A percentile compares a stretch with the other conserved stretches of the same genome.
Conservation (phyloP, 92 coral and sea anemone species). For the Parazoanthus atlanticus region DNA sequence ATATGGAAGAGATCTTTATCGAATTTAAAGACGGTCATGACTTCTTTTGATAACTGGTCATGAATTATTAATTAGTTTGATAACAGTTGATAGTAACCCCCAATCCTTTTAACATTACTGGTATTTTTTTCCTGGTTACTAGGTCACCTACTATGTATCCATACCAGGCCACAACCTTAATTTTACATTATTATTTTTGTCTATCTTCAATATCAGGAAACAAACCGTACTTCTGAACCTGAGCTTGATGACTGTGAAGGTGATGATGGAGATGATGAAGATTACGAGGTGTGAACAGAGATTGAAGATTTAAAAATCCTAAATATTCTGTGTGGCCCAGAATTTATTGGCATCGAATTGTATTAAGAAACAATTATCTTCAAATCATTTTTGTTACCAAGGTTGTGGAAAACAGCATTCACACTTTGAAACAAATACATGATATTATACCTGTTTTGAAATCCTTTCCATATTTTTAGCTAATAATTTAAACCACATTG, state of each 20-base stretch:
- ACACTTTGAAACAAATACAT: conserved; percentile 5
- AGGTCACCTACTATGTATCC: not conserved
- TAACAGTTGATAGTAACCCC: not conserved
- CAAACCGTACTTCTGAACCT: not conserved
- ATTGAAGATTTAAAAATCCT: not conserved
- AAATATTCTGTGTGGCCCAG: conserved; percentile 12
- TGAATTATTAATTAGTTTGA: too few species aligned
- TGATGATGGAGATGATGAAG: conserved; percentile 3
- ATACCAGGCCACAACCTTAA: conserved; percentile 1
- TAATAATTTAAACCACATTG: not conserved
- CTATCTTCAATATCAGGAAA: conserved; percentile 3
- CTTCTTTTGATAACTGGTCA: too few species aligned
- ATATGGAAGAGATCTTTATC: too few species aligned
- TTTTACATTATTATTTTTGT: not conserved
- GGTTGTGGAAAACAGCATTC: not conserved
- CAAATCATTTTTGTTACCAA: conserved; percentile 11
- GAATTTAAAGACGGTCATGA: too few species aligned
- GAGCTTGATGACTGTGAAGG: conserved; percentile 1
- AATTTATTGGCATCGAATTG: not conserved
- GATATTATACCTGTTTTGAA: not conserved
- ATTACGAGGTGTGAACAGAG: not conserved
- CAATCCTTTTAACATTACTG: not conserved
- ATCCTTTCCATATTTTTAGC: not conserved
- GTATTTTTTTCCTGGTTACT: not conserved
- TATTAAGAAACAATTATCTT: not conserved